Evolutionary conservation across 2,113 vertebrate genomes (phyloP), one percentile per base, ranked within the genome.

Genomic region (Heterotis niloticus): DNA sequence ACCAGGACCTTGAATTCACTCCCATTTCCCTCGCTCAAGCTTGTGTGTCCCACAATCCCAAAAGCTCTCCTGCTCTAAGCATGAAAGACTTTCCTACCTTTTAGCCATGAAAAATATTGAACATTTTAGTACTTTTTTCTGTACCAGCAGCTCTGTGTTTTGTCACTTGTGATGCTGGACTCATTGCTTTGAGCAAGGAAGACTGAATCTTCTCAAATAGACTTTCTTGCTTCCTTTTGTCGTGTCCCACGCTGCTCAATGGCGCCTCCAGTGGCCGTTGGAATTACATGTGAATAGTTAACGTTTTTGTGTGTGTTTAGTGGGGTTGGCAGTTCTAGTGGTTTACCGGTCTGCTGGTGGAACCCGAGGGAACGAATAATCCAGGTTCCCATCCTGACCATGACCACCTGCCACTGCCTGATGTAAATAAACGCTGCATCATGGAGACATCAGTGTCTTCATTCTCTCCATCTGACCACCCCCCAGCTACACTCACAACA

Each of bases 181-280:
- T 17, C 23, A 76, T 67, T 26, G 13, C 64, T 73, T 24, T 79
- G 68, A 82, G 79, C 64, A 59, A 74, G 79, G 44, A 51, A 75
- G 74, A 76, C 59, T 56, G 62, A 62, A 54, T 67, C 77, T 59
- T 78, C 51, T 66, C 76, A 75, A 75, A 34, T 54, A 29, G 56
- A 64, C 72, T 74, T 67, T 52, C 66, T 64, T 17, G 5, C n/a
- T 16, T 34, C 68, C 5, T 64, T 34, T 73, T 2, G 34, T 4
- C 2, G 34, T 7, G 7, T 44, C 34, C n/a, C n/a, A n/a, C n/a
- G n/a, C n/a, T n/a, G n/a, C n/a, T n/a, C 7, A 44, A 7, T 44
- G 34, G 34, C 34, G 34, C 34, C 34, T 7, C 34, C 7, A 44
- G 34, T 44, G 34, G 34, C 7, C 2, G 34, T 44, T 44, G 34